Evolutionary conservation across 2,113 vertebrate genomes (phyloP), one percentile per base, ranked within the genome.

Genomic region (Sprattus sprattus): DNA sequence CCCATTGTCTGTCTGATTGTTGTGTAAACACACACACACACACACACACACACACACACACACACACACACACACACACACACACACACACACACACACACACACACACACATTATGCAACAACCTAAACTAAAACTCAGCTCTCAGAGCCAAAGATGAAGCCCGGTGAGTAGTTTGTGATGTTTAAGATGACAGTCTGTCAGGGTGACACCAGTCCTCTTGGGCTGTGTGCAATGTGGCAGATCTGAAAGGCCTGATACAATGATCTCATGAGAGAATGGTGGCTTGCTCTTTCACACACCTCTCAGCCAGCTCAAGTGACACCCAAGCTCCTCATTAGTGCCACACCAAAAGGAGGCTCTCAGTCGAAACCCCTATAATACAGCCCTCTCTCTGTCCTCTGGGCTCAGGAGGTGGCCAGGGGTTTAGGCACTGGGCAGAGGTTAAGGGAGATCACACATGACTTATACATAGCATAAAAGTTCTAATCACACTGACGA

Each of bases 31-130:
- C 1, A 57, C 16, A 20, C 50, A 52, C 50, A 52, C 50, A 52
- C 9, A 52, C 50, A 52, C 50, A 52, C 50, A 52, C 50, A 52
- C 50, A 15, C 50, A 8, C 13, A 52, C 8, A 52, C 50, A 52
- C 50, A 52, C 50, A 81, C 3, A 46, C 46, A 85, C 32, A 28
- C 71, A 45, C 71, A 81, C 71, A 85, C 84, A 81, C 71, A 64
- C 84, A 64, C 82, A 83, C 28, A 82, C 44, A 75, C 25, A 82
- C n/a, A n/a, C n/a, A n/a, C n/a, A n/a, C n/a, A n/a, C n/a, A n/a
- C n/a, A 39, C 60, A 45, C 82, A 57, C 82, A 45, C 45, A 71
- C 39, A 20, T 4, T 18, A 18, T 6, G 60, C 7, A 25, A 67
- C 9, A 28, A 67, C 28, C 7, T 2, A 11, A 32, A 28, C 25